Evolutionary conservation across 2,888 invertebrate species (phyloP).

Genomic region (Panorpa germanica): DNA sequence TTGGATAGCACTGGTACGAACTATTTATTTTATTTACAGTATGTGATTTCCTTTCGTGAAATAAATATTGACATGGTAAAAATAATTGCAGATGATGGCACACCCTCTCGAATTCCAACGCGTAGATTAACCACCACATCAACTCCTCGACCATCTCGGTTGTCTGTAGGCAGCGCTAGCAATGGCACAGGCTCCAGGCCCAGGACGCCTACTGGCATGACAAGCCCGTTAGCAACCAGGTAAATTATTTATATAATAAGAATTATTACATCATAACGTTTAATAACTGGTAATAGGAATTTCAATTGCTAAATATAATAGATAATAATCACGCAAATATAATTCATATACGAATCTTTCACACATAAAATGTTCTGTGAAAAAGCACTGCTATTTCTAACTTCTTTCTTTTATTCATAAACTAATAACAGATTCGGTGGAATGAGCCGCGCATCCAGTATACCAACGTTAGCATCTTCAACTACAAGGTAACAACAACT

Average conservation of each 20-base stretch:
- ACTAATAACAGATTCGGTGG: conserved; percentile 40
- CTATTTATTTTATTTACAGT: conserved; percentile 6
- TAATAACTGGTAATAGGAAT: conserved; percentile 8
- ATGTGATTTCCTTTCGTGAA: conserved; percentile 8
- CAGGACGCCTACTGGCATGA: conserved; percentile 57
- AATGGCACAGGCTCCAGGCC: conserved; percentile 33
- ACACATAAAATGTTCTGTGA: conserved; percentile 2
- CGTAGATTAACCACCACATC: conserved; percentile 36
- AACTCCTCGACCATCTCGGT: conserved; percentile 30
- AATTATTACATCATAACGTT: conserved; percentile 6
- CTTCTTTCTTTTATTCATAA: conserved; percentile 11
- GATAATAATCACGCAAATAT: conserved; percentile 17
- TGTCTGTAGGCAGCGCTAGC: conserved; percentile 31
- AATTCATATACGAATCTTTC: not conserved
- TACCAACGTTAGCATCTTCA: conserved; percentile 48
- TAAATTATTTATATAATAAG: conserved; percentile 20
- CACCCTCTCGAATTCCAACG: conserved; percentile 68
- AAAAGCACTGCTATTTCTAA: conserved; percentile 8
- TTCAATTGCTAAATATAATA: conserved; percentile 11
- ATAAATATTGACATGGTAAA: conserved; percentile 3
- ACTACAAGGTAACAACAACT: conserved; percentile 22
- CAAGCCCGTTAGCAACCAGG: conserved; percentile 63
- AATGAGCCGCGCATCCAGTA: conserved; percentile 80
- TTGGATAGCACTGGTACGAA: conserved; percentile 65
- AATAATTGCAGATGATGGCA: conserved; percentile 43